These are phyloP conservation scores for Lissonota sp. DNA, from an alignment of 2,888 invertebrate species.

Conservation along the genomic window DNA sequence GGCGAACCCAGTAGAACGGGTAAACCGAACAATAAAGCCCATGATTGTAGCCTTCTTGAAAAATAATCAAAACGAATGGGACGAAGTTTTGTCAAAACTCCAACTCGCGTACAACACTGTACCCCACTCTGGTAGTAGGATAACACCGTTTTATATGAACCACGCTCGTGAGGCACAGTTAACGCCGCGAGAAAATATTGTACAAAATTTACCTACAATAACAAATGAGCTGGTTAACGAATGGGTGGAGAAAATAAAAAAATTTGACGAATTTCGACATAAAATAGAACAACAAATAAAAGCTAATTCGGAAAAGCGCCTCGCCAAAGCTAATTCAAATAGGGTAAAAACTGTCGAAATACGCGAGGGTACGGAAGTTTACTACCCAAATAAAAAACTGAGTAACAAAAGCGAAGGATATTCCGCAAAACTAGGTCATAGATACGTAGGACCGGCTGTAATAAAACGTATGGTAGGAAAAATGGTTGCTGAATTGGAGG, in stretches of 20 bases:
- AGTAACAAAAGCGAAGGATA: slow-evolving; percentile 32
- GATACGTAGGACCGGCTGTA: slow-evolving; percentile 43
- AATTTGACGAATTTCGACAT: slow-evolving; percentile 58
- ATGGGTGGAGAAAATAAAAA: slow-evolving; percentile 49
- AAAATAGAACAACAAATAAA: slow-evolving; percentile 48
- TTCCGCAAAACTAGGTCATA: slow-evolving; percentile 33
- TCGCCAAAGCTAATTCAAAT: slow-evolving; percentile 40
- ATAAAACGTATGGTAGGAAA: slow-evolving; percentile 29
- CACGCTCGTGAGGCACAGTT: slow-evolving; percentile 51
- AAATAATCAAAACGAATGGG: slow-evolving; percentile 57
- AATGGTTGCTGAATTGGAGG: slow-evolving; percentile 19
- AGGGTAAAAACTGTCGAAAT: slow-evolving; percentile 29
- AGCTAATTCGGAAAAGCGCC: slow-evolving; percentile 25
- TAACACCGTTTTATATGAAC: slow-evolving; percentile 60
- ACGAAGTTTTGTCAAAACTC: slow-evolving; percentile 52
- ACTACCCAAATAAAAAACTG: slow-evolving; percentile 41
- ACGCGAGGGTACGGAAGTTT: slow-evolving; percentile 28
- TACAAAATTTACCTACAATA: background rate
- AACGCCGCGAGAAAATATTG: slow-evolving; percentile 1
- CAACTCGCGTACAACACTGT: slow-evolving; percentile 60
- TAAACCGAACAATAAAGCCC: slow-evolving; percentile 48
- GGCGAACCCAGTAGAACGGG: slow-evolving; percentile 49
- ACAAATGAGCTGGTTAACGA: background rate
- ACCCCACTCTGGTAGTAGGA: slow-evolving; percentile 52
- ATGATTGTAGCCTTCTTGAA: slow-evolving; percentile 52